phyloP scores from a whole-genome alignment of 2,113 vertebrate species.

The Myrmecobius fasciatus region DNA sequence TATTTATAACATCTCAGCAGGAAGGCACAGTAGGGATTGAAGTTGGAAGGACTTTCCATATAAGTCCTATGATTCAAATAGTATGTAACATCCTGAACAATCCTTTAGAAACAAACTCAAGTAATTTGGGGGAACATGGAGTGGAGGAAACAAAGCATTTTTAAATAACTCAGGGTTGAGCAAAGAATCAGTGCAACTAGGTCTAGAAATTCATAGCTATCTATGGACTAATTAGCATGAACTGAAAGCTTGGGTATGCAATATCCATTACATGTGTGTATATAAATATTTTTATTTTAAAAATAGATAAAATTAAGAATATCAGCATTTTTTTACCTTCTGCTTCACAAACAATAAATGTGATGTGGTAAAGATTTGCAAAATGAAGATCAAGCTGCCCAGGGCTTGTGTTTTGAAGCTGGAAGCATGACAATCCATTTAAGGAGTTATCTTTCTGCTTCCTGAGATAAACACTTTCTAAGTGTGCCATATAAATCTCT shows the following conservation, averaged over 20 bases:
- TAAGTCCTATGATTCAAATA: constrained; percentile 6
- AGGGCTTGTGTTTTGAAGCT: constrained; percentile 76
- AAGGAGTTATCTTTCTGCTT: constrained; percentile 75
- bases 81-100: constrained; percentile 34
- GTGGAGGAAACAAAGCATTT: constrained; percentile 32
- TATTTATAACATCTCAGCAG: constrained; percentile 45
- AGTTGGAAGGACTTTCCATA: constrained; percentile 44
- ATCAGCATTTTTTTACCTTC: constrained; percentile 67
- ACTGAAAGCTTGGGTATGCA: constrained; percentile 26
- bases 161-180: neutral
- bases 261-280: neutral
- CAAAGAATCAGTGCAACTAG: constrained; percentile 26
- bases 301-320: neutral
- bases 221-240: neutral
- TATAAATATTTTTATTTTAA: constrained; percentile 24
- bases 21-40: constrained; percentile 51
- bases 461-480: constrained; percentile 78
- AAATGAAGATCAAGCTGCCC: constrained; percentile 79
- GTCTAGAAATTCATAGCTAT: constrained; percentile 48
- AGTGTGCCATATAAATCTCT: constrained; percentile 69
- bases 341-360: constrained; percentile 80
- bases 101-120: constrained; percentile 33
- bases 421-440: constrained; percentile 84
- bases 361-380: constrained; percentile 79
- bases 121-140: constrained; percentile 15